These are phyloP conservation scores for Miichthys miiuy DNA, from an alignment of 2,797 vertebrate species.

Conservation along the genomic window DNA sequence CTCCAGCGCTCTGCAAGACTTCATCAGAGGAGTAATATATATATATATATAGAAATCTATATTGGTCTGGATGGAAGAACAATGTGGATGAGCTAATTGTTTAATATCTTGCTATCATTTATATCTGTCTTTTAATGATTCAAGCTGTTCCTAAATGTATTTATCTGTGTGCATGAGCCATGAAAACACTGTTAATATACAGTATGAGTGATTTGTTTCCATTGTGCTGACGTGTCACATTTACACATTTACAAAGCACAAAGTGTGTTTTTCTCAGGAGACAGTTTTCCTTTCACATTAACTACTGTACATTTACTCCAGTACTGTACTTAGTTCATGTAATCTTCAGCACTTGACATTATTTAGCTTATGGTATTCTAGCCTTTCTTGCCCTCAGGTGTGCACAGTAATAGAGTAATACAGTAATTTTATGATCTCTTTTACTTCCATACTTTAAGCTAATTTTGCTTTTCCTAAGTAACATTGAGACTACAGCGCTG, in stretches of 20 bases:
- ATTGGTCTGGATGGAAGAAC: background rate
- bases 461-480: too few species aligned
- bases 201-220: background rate
- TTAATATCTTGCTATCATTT: background rate
- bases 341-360: too few species aligned
- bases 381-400: too few species aligned
- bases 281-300: constrained; percentile 6
- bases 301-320: too few species aligned
- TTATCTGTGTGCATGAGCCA: background rate
- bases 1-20: constrained; percentile 1
- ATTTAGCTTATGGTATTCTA: too few species aligned
- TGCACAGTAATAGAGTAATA: too few species aligned
- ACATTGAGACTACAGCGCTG: too few species aligned
- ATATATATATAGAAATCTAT: background rate
- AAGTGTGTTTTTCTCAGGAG: background rate
- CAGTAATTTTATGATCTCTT: too few species aligned
- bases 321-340: too few species aligned
- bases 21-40: background rate
- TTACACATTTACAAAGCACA: background rate
- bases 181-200: background rate
- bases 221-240: background rate
- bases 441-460: too few species aligned
- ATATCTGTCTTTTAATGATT: background rate
- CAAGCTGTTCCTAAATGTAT: background rate
- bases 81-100: too few species aligned